These are phyloP conservation scores for Esox masquinongy DNA, from an alignment of 2,797 vertebrate species.

Conservation along the genomic window DNA sequence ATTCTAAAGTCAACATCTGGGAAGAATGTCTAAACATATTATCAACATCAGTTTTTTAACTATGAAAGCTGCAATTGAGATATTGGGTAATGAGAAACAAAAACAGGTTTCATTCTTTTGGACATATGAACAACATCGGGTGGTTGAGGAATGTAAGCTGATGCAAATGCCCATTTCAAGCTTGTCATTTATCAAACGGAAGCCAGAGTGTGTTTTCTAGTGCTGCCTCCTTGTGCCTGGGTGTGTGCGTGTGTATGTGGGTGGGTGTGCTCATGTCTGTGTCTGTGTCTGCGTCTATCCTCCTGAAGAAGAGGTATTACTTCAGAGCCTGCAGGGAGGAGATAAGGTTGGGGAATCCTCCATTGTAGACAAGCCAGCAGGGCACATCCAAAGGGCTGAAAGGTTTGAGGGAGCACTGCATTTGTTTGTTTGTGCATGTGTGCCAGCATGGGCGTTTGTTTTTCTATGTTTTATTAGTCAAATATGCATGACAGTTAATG, in stretches of 20 bases:
- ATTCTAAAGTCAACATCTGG: no score
- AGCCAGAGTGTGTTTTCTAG: not conserved
- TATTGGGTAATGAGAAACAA: no score
- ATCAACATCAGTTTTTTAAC: no score
- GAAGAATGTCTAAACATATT: no score
- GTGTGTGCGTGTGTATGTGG: not conserved
- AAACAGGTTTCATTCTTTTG: no score
- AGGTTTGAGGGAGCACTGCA: not conserved
- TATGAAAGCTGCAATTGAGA: no score
- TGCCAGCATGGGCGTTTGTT: not conserved
- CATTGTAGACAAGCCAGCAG: not conserved
- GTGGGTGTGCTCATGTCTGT: not conserved
- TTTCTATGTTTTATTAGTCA: no score
- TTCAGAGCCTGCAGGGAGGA: constrained; percentile 1
- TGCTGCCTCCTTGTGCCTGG: not conserved
- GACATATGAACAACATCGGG: not conserved
- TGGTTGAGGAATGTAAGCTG: not conserved
- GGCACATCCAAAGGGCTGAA: not conserved
- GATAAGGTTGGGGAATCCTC: not conserved
- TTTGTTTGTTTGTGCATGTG: not conserved
- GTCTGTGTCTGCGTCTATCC: not conserved
- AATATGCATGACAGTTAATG: no score
- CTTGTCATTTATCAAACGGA: not conserved
- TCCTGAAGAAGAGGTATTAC: not conserved
- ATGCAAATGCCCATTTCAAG: not conserved